Percentiles rank a stretch among this genome's conserved stretches.
These are phyloP conservation scores for Brachyopa scutellaris DNA, from an alignment of 2,888 invertebrate genomes.

Conservation along the genomic window DNA sequence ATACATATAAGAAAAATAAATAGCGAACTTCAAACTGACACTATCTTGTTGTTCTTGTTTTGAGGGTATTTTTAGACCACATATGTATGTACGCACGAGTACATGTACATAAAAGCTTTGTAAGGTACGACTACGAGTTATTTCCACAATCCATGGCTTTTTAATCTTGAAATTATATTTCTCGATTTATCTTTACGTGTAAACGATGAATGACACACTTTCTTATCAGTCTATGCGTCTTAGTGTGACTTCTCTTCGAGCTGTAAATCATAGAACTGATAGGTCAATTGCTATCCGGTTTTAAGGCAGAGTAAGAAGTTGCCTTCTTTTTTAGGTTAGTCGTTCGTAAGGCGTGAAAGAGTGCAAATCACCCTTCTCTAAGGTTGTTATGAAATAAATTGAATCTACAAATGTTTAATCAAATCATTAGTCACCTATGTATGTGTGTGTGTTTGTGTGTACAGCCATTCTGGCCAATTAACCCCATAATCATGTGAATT, in stretches of 20 bases:
- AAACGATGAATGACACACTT: slow-evolving; percentile 16
- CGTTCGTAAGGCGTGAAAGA: slow-evolving; percentile 4
- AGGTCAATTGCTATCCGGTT: slow-evolving; percentile 30
- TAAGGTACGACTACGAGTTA: too few species aligned
- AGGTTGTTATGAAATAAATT: too few species aligned
- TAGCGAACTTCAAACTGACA: not conserved
- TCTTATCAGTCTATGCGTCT: slow-evolving; percentile 18
- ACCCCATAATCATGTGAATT: slow-evolving; percentile 19
- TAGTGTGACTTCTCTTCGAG: not conserved
- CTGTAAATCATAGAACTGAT: slow-evolving; percentile 22
- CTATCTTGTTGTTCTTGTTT: not conserved
- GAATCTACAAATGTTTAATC: too few species aligned
- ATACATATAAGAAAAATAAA: not conserved
- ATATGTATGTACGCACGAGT: too few species aligned
- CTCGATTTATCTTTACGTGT: slow-evolving; percentile 2
- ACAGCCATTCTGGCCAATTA: slow-evolving; percentile 30
- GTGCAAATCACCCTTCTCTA: too few species aligned
- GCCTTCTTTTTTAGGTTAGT: slow-evolving; percentile 4
- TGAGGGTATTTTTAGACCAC: not conserved
- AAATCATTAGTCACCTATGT: too few species aligned
- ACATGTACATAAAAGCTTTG: too few species aligned
- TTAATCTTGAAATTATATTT: not conserved
- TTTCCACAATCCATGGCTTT: not conserved
- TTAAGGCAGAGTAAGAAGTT: slow-evolving; percentile 11
- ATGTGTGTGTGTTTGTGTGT: too few species aligned